Conservation (phyloP, 2,797 vertebrate species). For the Momotus momota region DNA sequence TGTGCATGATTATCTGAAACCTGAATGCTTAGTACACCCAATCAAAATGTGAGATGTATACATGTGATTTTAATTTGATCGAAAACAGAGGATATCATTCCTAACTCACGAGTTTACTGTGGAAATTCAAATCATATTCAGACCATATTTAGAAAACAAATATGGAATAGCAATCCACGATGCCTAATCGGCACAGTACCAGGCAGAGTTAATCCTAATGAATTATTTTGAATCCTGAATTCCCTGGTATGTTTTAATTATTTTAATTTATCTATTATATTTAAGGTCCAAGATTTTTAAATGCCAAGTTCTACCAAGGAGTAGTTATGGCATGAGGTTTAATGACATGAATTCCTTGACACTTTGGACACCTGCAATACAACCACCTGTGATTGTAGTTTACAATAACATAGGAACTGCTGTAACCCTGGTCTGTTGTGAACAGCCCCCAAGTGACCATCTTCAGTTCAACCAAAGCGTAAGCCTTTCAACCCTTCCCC, state of each 20-base stretch:
- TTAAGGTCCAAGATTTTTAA: not conserved
- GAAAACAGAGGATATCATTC: not conserved
- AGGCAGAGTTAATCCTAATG: not conserved
- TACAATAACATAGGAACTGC: not conserved
- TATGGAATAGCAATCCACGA: not conserved
- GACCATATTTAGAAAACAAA: not conserved
- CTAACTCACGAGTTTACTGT: not conserved
- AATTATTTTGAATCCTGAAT: not conserved
- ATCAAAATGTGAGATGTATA: not conserved
- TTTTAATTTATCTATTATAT: not conserved
- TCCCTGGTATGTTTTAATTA: not conserved
- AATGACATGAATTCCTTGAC: not conserved
- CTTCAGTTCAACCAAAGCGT: not conserved
- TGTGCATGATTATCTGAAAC: not conserved
- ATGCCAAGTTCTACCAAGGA: not conserved
- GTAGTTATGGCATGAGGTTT: not conserved
- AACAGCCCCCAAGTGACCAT: not conserved
- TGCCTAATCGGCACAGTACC: not conserved
- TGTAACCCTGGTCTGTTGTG: not conserved
- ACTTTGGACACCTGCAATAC: not conserved
- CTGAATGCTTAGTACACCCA: not conserved
- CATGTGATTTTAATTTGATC: not conserved
- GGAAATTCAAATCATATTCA: not conserved
- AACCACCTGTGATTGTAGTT: not conserved
- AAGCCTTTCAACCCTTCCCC: not conserved